Percentiles rank a stretch among this genome's conserved stretches.
These are phyloP conservation scores for Numenius arquata DNA, from an alignment of 2,113 vertebrate species.

Conservation along the genomic window DNA sequence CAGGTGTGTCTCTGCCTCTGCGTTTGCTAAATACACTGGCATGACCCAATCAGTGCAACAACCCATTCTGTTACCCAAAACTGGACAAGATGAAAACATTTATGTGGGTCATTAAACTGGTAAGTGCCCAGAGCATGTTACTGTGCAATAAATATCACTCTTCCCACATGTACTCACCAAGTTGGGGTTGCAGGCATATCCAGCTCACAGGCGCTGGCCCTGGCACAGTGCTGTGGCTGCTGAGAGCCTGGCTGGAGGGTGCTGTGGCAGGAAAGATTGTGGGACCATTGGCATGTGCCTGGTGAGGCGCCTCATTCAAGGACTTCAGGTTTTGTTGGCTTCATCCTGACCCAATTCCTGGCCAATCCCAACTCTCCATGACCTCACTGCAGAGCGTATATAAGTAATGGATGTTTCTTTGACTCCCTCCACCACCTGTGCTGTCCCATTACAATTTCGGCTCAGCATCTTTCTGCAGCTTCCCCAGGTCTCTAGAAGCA, in stretches of 20 bases:
- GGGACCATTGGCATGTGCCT: accelerated
- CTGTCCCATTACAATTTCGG: background rate
- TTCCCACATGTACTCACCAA: background rate
- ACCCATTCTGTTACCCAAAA: background rate
- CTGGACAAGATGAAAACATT: accelerated
- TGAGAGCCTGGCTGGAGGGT: background rate
- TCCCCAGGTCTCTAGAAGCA: background rate
- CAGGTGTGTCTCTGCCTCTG: background rate
- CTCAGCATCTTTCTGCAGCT: background rate
- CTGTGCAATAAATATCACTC: background rate
- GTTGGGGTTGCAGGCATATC: background rate
- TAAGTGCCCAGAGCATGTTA: background rate
- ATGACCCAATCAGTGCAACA: no score
- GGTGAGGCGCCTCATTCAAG: accelerated
- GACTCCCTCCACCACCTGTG: background rate
- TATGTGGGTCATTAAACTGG: accelerated
- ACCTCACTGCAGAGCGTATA: background rate
- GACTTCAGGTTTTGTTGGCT: background rate
- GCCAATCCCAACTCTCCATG: background rate
- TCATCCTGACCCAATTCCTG: conserved; percentile 30
- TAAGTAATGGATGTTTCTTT: background rate
- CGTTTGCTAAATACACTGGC: background rate
- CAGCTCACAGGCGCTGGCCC: background rate
- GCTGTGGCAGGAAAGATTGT: background rate
- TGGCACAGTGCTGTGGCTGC: background rate